Conservation (phyloP, 1,140 invertebrate species). For the Telenomus remus region DNA sequence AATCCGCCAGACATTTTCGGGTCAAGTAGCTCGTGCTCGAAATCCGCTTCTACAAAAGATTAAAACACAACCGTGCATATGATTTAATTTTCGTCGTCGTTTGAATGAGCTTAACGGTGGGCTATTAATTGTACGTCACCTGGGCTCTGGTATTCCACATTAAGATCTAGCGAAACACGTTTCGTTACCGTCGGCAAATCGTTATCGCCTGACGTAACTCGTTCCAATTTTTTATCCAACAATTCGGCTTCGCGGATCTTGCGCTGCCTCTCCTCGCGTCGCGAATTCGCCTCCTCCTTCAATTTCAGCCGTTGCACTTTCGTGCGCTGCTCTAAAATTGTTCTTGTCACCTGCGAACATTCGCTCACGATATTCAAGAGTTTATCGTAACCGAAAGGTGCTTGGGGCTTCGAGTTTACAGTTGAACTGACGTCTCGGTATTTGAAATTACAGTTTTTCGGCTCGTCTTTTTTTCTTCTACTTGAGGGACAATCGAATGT, state of each 20-base stretch:
- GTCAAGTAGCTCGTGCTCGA: background rate
- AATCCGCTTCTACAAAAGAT: conserved; percentile 10
- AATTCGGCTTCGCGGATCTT: conserved; percentile 30
- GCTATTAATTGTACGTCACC: conserved; percentile 42
- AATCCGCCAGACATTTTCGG: conserved; percentile 4
- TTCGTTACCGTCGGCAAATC: conserved; percentile 36
- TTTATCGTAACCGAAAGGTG: conserved; percentile 21
- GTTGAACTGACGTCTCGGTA: conserved; percentile 9
- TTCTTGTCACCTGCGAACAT: conserved; percentile 55
- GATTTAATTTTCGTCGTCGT: conserved; percentile 5
- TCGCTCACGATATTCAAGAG: conserved; percentile 44
- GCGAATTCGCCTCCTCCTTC: conserved; percentile 13
- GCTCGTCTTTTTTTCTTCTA: conserved; percentile 13
- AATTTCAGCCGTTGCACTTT: conserved; percentile 31
- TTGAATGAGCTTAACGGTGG: conserved; percentile 8
- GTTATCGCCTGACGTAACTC: conserved; percentile 15
- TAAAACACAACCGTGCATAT: background rate
- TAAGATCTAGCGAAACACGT: conserved; percentile 11
- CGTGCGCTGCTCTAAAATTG: conserved; percentile 49
- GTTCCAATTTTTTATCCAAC: conserved; percentile 20
- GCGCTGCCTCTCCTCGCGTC: conserved; percentile 14
- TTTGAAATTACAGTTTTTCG: background rate
- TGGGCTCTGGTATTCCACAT: conserved; percentile 1
- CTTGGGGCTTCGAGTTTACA: conserved; percentile 11
- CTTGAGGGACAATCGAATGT: background rate